These are phyloP conservation scores for Echiichthys vipera DNA, from an alignment of 2,797 vertebrate genomes.

Conservation along the genomic window DNA sequence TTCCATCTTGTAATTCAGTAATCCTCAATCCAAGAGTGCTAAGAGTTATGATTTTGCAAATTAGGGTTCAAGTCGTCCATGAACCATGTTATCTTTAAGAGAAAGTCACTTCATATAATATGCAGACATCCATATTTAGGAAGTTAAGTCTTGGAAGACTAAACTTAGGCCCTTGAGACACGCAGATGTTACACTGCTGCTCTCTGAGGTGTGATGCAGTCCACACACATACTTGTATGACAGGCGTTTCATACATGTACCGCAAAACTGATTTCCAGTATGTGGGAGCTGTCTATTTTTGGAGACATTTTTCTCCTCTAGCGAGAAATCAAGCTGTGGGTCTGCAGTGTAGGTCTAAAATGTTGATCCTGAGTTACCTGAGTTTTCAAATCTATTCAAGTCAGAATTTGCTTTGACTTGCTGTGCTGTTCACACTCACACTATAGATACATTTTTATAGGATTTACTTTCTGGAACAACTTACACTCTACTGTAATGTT, in stretches of 20 bases:
- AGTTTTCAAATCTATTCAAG: constrained; percentile 9
- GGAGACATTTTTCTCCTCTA: not conserved
- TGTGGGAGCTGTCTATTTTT: not conserved
- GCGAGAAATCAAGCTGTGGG: not conserved
- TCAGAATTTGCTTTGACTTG: not conserved
- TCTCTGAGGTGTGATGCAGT: not conserved
- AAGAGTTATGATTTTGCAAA: not conserved
- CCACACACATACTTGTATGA: constrained; percentile 2
- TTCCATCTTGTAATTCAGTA: not conserved
- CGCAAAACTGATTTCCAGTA: not conserved
- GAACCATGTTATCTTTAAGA: not conserved
- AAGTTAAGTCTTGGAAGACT: not conserved
- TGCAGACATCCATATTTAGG: not conserved
- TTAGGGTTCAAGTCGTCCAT: not conserved
- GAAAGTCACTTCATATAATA: not conserved
- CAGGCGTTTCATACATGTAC: not conserved
- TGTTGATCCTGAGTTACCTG: not conserved
- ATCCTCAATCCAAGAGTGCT: not conserved
- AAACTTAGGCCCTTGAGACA: not conserved
- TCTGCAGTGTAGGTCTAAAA: not conserved
- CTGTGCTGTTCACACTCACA: not conserved
- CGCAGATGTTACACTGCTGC: not conserved
- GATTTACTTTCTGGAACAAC: not conserved
- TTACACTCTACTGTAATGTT: not conserved
- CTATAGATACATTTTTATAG: not conserved